Evolutionary conservation across 2,797 vertebrate genomes (phyloP).

Genomic region (Aotus griseimembra): DNA sequence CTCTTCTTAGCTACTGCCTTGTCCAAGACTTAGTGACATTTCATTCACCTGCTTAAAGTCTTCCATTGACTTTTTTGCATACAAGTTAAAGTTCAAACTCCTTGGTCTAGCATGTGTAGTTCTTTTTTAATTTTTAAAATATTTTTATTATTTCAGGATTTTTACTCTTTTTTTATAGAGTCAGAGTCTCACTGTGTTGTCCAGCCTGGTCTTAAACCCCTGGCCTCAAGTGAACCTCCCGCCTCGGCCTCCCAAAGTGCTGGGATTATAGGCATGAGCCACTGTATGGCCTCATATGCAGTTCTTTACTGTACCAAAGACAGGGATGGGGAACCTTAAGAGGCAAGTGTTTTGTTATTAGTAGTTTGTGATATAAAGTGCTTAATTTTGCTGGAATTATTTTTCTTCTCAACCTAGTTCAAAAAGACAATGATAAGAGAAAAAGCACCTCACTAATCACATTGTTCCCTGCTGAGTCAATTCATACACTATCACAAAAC

Average conservation of each 20-base stretch:
- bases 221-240: not conserved
- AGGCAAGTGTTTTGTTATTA: not conserved
- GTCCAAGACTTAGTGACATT: not conserved
- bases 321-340: not conserved
- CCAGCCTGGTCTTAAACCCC: not conserved
- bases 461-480: conserved; percentile 43
- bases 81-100: not conserved
- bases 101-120: not conserved
- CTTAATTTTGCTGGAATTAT: conserved; percentile 13
- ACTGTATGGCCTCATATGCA: not conserved
- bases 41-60: not conserved
- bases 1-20: not conserved
- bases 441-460: conserved; percentile 51
- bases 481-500: conserved; percentile 52
- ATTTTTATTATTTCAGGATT: not conserved
- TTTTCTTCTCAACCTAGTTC: not conserved
- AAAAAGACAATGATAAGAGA: conserved; percentile 24
- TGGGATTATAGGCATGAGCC: not conserved
- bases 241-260: not conserved
- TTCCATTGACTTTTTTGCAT: not conserved
- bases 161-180: not conserved
- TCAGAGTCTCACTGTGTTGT: not conserved
- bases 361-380: not conserved
- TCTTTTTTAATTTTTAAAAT: not conserved
- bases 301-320: not conserved